Evolutionary conservation across 2,113 vertebrate species (phyloP), one percentile per base, ranked within the genome.

Genomic region (Zootoca vivipara): DNA sequence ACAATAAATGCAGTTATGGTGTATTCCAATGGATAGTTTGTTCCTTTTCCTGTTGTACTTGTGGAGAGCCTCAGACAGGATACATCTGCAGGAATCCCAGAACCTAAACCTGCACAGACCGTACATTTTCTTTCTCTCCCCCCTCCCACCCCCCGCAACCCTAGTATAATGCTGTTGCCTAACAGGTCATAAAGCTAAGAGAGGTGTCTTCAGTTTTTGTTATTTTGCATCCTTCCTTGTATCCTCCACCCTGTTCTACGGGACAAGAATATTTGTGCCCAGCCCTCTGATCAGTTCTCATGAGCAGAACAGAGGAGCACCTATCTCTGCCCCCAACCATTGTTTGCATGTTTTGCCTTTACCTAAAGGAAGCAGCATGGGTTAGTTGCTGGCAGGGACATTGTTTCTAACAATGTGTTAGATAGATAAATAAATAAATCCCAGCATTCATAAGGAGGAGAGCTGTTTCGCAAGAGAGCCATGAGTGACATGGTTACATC

Each of bases 11-110:
- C 35, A 16, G 75, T 56, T 26, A 22, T 30, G 72, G 80, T 80
- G 69, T 90, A 93, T 91, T 94, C 10, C 0, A 91, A 83, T 87
- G 15, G 86, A 95, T 81, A 92, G 83, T 74, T 93, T 89, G 92
- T 91, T 96, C 94, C 95, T 96, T 95, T 96, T 96, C 96, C 96
- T 96, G 96, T 95, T 95, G 91, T 92, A 94, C 88, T 96, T 74
- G 77, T 18, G 1, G 88, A 92, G 92, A 79, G 89, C 92, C 56
- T 5, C 0, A 72, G 93, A 96, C 96, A 96, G 96, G 96, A 96
- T 96, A 85, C 96, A 96, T 96, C 96, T 96, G 96, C 95, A 96
- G 94, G 95, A 96, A 96, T 95, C 94, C 93, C 94, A 91, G 89
- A 93, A 88, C 89, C 92, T 92, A 91, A 95, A 93, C 94, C 95